Base-by-base conservation (phyloP, 2,797 vertebrate species). In the Nannoperca australis region DNA sequence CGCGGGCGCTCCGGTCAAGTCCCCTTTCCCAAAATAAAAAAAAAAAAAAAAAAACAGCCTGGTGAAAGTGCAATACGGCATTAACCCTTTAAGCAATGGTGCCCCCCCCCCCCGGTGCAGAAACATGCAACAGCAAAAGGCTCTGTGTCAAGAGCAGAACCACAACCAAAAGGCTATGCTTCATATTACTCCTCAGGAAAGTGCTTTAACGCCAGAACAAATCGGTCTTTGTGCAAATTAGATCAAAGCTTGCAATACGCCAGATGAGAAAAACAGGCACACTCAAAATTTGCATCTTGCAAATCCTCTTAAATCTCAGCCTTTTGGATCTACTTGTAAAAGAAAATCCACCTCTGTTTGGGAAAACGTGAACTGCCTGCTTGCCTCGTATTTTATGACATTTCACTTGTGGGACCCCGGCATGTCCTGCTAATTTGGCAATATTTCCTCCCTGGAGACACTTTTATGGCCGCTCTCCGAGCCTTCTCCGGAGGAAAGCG, bases 381-480 rank as follows among this genome's bases (percentile, higher is more conserved):
- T 90, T 81, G 76, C 73, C 60, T 89, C 84, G 70, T 89, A 90
- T 91, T 94, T 94, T 83, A 93, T 54, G 32, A 78, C 79, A 72
- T 79, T 90, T 90, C 86, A 84, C 89, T 90, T 65, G 87, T 59
- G 70, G 88, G 88, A 91, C 84, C 86, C 78, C 62, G 50, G 87
- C 79, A 76, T 89, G 89, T 91, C 89, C 89, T 71, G 90, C 89
- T 94, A 94, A 95, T 95, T 92, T 93, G 91, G 86, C 89, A 91
- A 88, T 94, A 94, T 93, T 93, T 96, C 85, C 82, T 84, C 88
- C 70, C 78, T 64, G 73, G 81, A 90, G 95, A 94, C 94, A 92
- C 81, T 92, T 96, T 96, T 93, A 95, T 85, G 83, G 91, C 79
- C 70, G 30, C 80, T 88, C 85, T 79, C 78, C 7, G 76, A 82